Conservation (phyloP, 2,797 vertebrate genomes). For the Alfaro cultratus region DNA sequence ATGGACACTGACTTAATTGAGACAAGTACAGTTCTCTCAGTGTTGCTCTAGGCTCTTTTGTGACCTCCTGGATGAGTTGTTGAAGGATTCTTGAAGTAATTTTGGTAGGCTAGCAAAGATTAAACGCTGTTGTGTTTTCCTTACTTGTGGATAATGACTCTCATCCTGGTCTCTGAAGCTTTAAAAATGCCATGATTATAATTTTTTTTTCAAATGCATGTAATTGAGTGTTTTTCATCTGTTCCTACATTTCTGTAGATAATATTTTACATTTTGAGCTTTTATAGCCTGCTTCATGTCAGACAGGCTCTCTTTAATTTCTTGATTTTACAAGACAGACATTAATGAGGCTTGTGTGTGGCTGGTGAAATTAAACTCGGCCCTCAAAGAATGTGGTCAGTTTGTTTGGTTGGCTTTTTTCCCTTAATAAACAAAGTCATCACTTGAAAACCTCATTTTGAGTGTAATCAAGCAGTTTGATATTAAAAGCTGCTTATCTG, state of each 20-base stretch:
- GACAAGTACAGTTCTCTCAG: not conserved
- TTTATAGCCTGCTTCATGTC: not conserved
- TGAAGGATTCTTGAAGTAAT: not conserved
- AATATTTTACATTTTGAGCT: not conserved
- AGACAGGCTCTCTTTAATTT: not conserved
- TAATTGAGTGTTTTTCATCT: not conserved
- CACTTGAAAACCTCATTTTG: not conserved
- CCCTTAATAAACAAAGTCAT: not conserved
- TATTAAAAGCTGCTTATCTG: not conserved
- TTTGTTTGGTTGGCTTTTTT: not conserved
- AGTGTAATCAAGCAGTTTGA: not conserved
- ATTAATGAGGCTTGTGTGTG: not conserved
- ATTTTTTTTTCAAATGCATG: not conserved
- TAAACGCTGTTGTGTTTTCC: not conserved
- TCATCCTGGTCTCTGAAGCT: not conserved
- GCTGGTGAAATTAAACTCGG: not conserved
- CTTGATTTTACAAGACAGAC: not conserved
- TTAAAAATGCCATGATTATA: not conserved
- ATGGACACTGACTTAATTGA: not conserved
- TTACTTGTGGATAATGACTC: not conserved
- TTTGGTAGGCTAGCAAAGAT: not conserved
- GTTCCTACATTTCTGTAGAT: not conserved
- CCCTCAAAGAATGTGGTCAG: not conserved
- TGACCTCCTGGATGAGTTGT: not conserved
- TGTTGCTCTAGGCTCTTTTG: not conserved